Percentiles rank a stretch among this genome's conserved stretches.
Evolutionary conservation across 1,140 invertebrate species (phyloP).

Genomic region (Lepeophtheirus salmonis): DNA sequence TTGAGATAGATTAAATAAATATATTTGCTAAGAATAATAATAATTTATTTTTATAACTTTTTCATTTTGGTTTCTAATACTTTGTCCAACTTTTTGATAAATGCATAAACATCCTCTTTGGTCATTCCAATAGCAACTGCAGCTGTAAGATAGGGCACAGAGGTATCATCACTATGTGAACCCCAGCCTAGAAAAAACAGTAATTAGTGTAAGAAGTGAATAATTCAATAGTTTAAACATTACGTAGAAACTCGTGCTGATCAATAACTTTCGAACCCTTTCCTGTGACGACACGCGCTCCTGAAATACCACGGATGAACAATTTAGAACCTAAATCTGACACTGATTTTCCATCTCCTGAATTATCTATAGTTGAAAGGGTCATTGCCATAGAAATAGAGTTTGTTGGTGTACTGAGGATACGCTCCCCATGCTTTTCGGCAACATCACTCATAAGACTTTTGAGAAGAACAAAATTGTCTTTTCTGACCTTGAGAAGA

Average conservation of each 20-base stretch:
- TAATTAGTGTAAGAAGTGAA: no score
- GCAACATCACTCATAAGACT: conserved; percentile 37
- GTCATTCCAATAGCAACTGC: conserved; percentile 50
- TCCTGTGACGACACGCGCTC: conserved; percentile 40
- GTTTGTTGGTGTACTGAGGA: conserved; percentile 46
- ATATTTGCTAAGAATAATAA: background rate
- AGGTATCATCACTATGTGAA: conserved; percentile 41
- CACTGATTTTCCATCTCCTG: conserved; percentile 32
- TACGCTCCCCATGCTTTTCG: conserved; percentile 37
- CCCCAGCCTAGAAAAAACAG: conserved; percentile 41
- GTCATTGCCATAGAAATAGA: conserved; percentile 48
- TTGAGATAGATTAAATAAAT: no score
- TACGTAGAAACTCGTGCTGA: conserved; percentile 38
- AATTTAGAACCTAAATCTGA: conserved; percentile 47
- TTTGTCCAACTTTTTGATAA: conserved; percentile 43
- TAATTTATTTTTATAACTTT: conserved; percentile 15
- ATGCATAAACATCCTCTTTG: conserved; percentile 41
- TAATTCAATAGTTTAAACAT: conserved; percentile 11
- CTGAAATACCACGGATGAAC: conserved; percentile 47
- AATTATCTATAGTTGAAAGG: conserved; percentile 18
- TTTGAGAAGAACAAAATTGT: conserved; percentile 42
- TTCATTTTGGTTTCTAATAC: conserved; percentile 23
- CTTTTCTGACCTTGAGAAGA: conserved; percentile 41
- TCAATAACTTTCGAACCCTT: conserved; percentile 37
- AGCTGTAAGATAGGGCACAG: conserved; percentile 44